phyloP scores from a whole-genome alignment of 2,113 vertebrate genomes.

The Sinocyclocheilus rhinocerous region DNA sequence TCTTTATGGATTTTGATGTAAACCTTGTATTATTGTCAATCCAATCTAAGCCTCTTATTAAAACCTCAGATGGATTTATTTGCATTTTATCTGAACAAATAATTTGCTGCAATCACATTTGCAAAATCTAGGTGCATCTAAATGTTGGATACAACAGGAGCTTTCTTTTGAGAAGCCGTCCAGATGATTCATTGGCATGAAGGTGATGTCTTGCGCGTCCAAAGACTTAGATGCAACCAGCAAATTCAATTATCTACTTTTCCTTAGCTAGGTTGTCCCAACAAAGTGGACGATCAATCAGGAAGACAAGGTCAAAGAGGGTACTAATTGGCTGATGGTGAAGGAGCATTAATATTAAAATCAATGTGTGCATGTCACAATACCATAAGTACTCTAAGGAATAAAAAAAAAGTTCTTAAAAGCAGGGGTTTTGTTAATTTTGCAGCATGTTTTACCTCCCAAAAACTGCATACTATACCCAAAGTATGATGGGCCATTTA shows the following conservation, averaged over 20 bases:
- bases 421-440: neutral
- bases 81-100: neutral
- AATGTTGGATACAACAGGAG: neutral
- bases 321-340: neutral
- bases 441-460: neutral
- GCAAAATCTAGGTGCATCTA: neutral
- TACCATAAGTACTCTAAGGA: neutral
- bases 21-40: neutral
- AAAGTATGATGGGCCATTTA: neutral
- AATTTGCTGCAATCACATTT: neutral
- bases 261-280: conserved; percentile 8
- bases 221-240: neutral
- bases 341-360: neutral
- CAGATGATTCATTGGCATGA: neutral
- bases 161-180: conserved; percentile 1
- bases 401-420: neutral
- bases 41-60: neutral
- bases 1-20: too few relatives aligned
- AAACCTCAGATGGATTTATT: neutral
- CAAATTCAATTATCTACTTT: conserved; percentile 1
- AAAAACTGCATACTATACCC: neutral
- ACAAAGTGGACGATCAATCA: conserved; percentile 19
- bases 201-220: neutral
- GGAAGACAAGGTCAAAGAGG: conserved; percentile 8
- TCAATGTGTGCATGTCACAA: neutral